phyloP scores from a whole-genome alignment of 2,113 vertebrate genomes.

The Drymodes brunneopygia region DNA sequence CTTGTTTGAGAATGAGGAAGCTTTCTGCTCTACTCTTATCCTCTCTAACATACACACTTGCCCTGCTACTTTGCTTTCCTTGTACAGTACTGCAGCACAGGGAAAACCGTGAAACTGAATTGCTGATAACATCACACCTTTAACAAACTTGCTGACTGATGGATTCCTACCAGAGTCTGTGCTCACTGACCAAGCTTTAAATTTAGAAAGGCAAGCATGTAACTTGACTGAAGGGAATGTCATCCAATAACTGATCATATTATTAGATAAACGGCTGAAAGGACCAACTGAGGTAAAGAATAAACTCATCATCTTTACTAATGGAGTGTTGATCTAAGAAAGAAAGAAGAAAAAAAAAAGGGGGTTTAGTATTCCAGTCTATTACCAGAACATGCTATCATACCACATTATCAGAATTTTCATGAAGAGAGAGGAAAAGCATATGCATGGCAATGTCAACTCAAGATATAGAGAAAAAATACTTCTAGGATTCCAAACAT shows the following conservation, averaged over 20 bases:
- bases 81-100: background rate
- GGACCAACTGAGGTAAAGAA: background rate
- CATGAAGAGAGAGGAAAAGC: background rate
- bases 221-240: constrained; percentile 5
- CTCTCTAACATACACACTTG: background rate
- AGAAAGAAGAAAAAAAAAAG: background rate
- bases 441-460: background rate
- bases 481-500: background rate
- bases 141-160: background rate
- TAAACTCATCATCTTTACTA: background rate
- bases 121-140: background rate
- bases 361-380: background rate
- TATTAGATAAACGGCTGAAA: constrained; percentile 12
- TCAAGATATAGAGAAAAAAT: background rate
- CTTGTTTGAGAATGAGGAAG: background rate
- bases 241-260: constrained; percentile 2
- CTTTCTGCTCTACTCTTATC: background rate
- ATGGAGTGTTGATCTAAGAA: background rate
- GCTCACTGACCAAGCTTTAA: background rate
- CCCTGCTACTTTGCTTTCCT: background rate
- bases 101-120: background rate
- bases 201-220: background rate
- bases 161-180: background rate
- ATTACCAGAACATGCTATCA: background rate
- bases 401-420: background rate